Conservation (phyloP, 2,113 vertebrate genomes). For the Rhinolophus sinicus region DNA sequence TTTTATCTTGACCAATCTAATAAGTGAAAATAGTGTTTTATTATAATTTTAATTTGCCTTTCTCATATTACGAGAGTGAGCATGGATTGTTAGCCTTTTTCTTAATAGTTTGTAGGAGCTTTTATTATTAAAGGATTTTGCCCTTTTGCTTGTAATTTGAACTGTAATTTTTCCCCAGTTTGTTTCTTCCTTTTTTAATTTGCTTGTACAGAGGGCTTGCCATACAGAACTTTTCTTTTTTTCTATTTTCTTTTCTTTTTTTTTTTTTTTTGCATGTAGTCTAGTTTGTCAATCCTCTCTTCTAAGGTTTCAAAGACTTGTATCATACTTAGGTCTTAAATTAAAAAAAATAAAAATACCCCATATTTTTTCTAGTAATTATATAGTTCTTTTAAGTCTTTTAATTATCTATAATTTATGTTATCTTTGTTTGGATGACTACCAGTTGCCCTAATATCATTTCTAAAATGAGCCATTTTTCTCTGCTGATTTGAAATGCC, state of each 20-base stretch:
- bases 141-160: neutral
- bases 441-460: neutral
- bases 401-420: neutral
- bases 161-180: neutral
- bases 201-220: neutral
- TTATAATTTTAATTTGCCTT: neutral
- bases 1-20: neutral
- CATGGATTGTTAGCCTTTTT: neutral
- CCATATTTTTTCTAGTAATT: neutral
- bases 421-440: neutral
- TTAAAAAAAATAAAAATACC: neutral
- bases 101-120: neutral
- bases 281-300: neutral
- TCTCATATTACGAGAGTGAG: neutral
- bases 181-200: neutral
- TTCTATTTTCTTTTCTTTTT: neutral
- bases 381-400: neutral
- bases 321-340: neutral
- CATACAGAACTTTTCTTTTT: neutral
- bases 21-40: neutral
- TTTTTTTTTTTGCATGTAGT: neutral
- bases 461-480: constrained; percentile 11
- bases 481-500: neutral
- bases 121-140: neutral
- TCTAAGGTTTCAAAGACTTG: neutral